Evolutionary conservation across 2,888 invertebrate genomes (phyloP), one percentile per base, ranked within the genome.

Genomic region (Erynnis tages): DNA sequence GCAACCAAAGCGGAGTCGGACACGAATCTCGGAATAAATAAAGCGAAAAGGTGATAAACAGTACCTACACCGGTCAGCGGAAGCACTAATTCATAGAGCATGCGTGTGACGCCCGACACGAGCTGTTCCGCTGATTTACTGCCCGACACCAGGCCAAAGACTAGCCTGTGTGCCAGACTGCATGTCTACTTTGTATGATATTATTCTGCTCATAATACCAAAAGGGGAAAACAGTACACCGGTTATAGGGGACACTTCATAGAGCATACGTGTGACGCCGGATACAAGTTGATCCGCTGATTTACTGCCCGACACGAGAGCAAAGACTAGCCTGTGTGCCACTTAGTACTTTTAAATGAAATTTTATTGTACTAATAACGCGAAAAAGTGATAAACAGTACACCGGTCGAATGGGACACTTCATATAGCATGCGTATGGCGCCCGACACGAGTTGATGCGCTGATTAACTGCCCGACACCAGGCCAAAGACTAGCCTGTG

Each of bases 41-140:
- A 50, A 50, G 13, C 44, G 44, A 52, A 52, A 43, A 52, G 52
- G 52, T 52, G 44, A 44, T 52, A 44, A 44, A 44, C 52, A 44
- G 49, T 27, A 29, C n/a, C n/a, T n/a, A n/a, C 48, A 41, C 43
- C 48, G 44, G 41, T 35, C 57, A 52, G 52, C 55, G 56, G 56
- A 56, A 50, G 63, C 65, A 62, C 62, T 68, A 69, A 67, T 63
- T 69, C 67, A 69, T 54, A 55, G 58, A 48, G 61, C 63, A 67
- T 64, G 68, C 69, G 68, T 67, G 53, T 53, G 52, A 53, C 52
- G 38, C 38, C 45, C 50, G 50, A 45, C 52, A 53, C 45, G 52
- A 44, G 38, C 52, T 53, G 52, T 53, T 53, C 17, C 52, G 23
- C 54, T 54, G 45, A 54, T 50, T 54, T 54, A 54, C 44, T 38